Evolutionary conservation across 2,113 vertebrate genomes (phyloP), one percentile per base, ranked within the genome.

Genomic region (Puntigrus tetrazona): DNA sequence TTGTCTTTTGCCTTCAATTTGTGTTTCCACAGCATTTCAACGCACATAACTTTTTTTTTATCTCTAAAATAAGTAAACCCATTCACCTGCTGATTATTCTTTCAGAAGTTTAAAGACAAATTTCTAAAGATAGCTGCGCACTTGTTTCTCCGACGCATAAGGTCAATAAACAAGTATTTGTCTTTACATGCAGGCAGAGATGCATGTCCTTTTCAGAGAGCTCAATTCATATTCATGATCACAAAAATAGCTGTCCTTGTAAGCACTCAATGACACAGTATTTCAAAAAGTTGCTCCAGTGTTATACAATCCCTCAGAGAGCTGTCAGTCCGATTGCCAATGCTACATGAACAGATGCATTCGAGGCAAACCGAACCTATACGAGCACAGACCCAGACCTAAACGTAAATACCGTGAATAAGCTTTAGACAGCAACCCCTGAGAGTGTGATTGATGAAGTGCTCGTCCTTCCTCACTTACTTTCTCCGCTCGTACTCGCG

Each of bases 301-400:
- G 47, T 90, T 87, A 77, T 77, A 61, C 70, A 87, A 89, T 69
- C 41, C 78, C 85, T 85, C 63, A 2, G 86, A 87, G 88, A 86
- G 72, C 43, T 47, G 43, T 74, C 34, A 25, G 67, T 45, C 22
- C 57, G 74, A 18, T 52, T 74, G 76, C 13, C 38, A 82, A 41
- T 38, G 41, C 55, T 34, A 81, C n/a, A 81, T 75, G 65, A 63
- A 41, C 84, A 81, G 70, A 73, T 36, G 18, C 47, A 43, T 76
- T 22, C 1, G 11, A 55, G 38, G 55, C 72, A 16, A 16, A 82
- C 47, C 59, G 1, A 20, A 67, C 22, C 45, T n/a, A 77, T n/a
- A 86, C 3, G 29, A 14, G 72, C 22, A 63, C 36, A 77, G 75
- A 80, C 29, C 77, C 22, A n/a, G 7, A 72, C 41, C 41, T 45